Evolutionary conservation across 2,113 vertebrate species (phyloP), one percentile per base, ranked within the genome.

Genomic region (Bagarius yarrelli): DNA sequence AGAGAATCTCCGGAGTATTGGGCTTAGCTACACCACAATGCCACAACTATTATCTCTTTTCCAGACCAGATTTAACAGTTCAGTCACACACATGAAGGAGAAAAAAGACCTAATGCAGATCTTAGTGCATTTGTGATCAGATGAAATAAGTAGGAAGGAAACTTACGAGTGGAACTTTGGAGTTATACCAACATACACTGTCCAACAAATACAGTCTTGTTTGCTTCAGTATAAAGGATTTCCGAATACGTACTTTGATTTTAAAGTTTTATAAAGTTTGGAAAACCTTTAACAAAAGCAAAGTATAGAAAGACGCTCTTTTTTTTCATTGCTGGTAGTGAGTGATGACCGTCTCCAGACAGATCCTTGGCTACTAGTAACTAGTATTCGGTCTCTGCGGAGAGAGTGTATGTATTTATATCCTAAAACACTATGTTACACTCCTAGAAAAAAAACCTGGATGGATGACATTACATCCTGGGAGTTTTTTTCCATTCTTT

Each of bases 281-380:
- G n/a, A 34, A 30, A 67, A 40, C 59, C 34, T 21, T 8, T 53
- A 34, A 66, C 23, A 69, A 69, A 44, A 53, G 30, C 27, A 21
- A 53, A 55, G 9, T 27, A 73, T 13, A 12, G 47, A 8, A 55
- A 73, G 83, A 86, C 87, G 89, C 86, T 87, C 87, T 86, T 86
- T 87, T 87, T 86, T 86, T 80, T 56, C 83, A 88, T 84, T 32
- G 66, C 74, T 79, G 50, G 36, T 86, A 83, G 85, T 87, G 84
- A 89, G 85, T 79, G 85, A 83, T 25, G 82, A 71, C 19, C 32
- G 50, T 61, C 25, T 59, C 32, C 47, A 19, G 2, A 36, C 87
- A 91, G 85, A 86, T 86, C 77, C 76, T 79, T 87, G 87, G 79
- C 87, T 83, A 81, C 57, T 73, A 73, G 66, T 44, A 67, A 67